These are phyloP conservation scores for Odobenus rosmarus DNA, from an alignment of 2,113 vertebrate genomes.

Conservation along the genomic window DNA sequence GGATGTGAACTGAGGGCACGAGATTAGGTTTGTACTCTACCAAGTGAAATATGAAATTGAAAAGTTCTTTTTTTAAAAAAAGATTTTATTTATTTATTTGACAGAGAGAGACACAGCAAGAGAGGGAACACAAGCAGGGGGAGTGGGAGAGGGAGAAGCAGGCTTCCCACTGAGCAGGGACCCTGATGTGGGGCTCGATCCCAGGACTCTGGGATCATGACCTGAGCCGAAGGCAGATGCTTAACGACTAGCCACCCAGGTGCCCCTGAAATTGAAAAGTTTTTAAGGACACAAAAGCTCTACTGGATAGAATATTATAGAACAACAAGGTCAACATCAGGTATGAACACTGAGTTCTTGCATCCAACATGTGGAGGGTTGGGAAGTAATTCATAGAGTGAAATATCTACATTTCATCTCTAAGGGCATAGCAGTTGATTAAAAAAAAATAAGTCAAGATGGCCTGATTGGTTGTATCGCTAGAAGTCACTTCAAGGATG, in stretches of 20 bases:
- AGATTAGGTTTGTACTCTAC: conserved; percentile 14
- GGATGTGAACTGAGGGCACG: neutral
- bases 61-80: neutral
- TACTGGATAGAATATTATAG: neutral
- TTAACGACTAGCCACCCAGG: too few species aligned
- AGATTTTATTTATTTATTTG: too few species aligned
- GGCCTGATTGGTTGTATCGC: neutral
- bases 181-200: too few species aligned
- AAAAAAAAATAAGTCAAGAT: neutral
- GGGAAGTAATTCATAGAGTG: neutral
- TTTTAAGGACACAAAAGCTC: neutral
- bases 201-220: too few species aligned
- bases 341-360: neutral
- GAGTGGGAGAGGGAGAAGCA: too few species aligned
- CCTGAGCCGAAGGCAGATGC: too few species aligned
- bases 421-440: neutral
- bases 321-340: neutral
- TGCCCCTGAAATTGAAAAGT: conserved; percentile 41
- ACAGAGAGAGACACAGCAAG: too few species aligned
- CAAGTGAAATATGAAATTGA: conserved; percentile 64
- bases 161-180: too few species aligned
- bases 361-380: neutral
- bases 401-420: neutral
- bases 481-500: neutral
- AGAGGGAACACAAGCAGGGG: too few species aligned